A percentile compares a stretch with the other conserved stretches of the same genome.
Conservation (phyloP, 2,113 vertebrate genomes). For the Macrotis lagotis region DNA sequence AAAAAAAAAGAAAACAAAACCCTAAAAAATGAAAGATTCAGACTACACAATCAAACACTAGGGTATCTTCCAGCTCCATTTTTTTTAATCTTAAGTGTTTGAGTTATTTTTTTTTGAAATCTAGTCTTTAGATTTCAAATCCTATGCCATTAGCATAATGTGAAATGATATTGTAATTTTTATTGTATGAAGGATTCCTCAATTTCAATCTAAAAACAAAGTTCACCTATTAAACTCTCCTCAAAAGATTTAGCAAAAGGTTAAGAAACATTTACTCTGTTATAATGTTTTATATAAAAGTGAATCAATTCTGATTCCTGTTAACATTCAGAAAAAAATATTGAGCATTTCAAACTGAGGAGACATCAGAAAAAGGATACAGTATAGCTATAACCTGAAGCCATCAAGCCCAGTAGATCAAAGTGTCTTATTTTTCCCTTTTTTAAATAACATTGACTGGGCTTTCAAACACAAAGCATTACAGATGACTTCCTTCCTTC, state of each 20-base stretch:
- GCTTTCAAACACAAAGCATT: conserved; percentile 19
- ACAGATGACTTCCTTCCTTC: not conserved
- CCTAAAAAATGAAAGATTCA: not conserved
- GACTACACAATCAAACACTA: not conserved
- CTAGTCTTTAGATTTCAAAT: not conserved
- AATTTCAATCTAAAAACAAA: not conserved
- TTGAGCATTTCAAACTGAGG: conserved; percentile 27
- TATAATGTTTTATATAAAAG: not conserved
- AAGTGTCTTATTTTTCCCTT: conserved; percentile 29
- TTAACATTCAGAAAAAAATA: conserved; percentile 3
- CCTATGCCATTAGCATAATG: not conserved
- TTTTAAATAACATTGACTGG: conserved; percentile 24
- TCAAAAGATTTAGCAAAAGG: not conserved
- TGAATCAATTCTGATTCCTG: not conserved
- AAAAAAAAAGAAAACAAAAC: too few species aligned
- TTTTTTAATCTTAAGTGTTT: not conserved
- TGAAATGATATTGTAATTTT: not conserved
- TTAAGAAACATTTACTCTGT: not conserved
- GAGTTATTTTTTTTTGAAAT: not conserved
- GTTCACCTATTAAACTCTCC: not conserved
- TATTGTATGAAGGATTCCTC: not conserved
- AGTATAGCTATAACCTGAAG: conserved; percentile 35
- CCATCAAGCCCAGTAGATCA: not conserved
- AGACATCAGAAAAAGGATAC: conserved; percentile 23
- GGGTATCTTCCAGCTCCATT: not conserved